phyloP scores from a whole-genome alignment of 2,888 invertebrate species.

The Unio delphinus region DNA sequence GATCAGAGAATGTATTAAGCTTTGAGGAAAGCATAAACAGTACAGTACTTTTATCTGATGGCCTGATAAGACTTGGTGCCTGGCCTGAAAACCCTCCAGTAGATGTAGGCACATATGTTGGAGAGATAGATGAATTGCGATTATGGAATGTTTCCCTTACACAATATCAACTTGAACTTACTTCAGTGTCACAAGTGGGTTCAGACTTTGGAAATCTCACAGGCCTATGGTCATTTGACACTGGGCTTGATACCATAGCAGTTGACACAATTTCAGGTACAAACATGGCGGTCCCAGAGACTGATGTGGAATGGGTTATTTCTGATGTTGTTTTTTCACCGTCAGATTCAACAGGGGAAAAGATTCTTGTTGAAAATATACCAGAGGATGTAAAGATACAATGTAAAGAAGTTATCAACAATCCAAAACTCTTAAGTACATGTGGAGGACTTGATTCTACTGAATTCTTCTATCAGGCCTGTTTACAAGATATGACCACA shows the following conservation, averaged over 20 bases:
- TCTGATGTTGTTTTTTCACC: slow-evolving; percentile 5
- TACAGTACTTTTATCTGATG: slow-evolving; percentile 18
- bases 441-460: slow-evolving; percentile 20
- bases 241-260: slow-evolving; percentile 17
- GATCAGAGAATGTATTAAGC: not conserved
- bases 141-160: slow-evolving; percentile 36
- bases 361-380: not conserved
- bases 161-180: too few relatives aligned
- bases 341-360: not conserved
- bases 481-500: slow-evolving; percentile 15
- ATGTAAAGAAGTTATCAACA: slow-evolving; percentile 12
- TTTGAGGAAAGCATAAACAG: not conserved
- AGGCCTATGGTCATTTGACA: slow-evolving; percentile 24
- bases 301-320: slow-evolving; percentile 10
- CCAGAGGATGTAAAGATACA: slow-evolving; percentile 3
- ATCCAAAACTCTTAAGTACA: slow-evolving; percentile 8
- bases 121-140: slow-evolving; percentile 33
- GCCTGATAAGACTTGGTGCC: slow-evolving; percentile 32
- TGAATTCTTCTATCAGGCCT: slow-evolving; percentile 16
- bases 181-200: too few relatives aligned
- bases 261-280: slow-evolving; percentile 11
- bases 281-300: slow-evolving; percentile 16
- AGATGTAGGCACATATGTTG: slow-evolving; percentile 17
- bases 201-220: slow-evolving; percentile 11
- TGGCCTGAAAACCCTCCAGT: slow-evolving; percentile 30